Evolutionary conservation across 2,888 invertebrate species (phyloP).

Genomic region (Drosophila eohydei): DNA sequence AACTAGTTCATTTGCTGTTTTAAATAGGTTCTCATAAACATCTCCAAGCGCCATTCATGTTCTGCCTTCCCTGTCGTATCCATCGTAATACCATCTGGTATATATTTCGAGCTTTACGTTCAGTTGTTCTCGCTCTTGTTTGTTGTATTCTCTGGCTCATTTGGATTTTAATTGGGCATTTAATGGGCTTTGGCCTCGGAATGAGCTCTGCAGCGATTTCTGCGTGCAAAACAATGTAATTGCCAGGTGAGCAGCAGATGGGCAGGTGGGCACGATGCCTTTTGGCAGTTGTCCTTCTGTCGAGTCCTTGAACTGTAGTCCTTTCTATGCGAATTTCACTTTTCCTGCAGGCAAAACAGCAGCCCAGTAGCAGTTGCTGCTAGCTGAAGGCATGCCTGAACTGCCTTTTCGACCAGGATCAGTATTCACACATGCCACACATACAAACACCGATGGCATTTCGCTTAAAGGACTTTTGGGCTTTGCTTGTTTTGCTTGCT

Average conservation of each 20-base stretch:
- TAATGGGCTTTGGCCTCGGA: constrained; percentile 46
- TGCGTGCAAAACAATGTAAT: constrained; percentile 39
- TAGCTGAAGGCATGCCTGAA: not conserved
- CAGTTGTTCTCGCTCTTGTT: constrained; percentile 15
- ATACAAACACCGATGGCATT: constrained; percentile 39
- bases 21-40: constrained; percentile 1
- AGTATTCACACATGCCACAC: not conserved
- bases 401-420: constrained; percentile 41
- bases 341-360: constrained; percentile 3
- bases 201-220: constrained; percentile 29
- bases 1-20: not conserved
- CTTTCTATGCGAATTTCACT: constrained; percentile 47
- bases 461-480: constrained; percentile 56
- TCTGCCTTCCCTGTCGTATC: not conserved
- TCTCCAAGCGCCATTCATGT: constrained; percentile 9
- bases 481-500: constrained; percentile 11
- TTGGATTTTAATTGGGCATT: constrained; percentile 56
- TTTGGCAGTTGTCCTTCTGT: constrained; percentile 19
- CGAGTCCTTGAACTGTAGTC: not conserved
- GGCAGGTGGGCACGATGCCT: constrained; percentile 8
- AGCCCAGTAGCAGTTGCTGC: not conserved
- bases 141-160: constrained; percentile 45
- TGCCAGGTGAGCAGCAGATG: constrained; percentile 29
- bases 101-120: constrained; percentile 3
- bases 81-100: constrained; percentile 20